Evolutionary conservation across 2,797 vertebrate genomes (phyloP).

Genomic region (Cossypha heuglini): DNA sequence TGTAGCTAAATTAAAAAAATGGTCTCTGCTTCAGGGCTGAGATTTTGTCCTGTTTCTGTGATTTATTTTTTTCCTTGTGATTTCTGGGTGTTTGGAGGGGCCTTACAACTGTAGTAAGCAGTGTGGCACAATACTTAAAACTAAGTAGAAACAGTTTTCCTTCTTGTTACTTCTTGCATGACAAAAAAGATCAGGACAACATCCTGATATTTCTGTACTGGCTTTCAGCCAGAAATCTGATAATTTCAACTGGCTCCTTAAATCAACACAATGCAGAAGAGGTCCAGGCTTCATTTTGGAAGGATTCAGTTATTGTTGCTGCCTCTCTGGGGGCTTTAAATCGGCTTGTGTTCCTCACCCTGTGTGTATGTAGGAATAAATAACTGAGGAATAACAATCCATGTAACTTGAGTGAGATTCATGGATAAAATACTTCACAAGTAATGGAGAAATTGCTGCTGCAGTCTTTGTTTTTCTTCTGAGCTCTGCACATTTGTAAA

Average conservation of each 20-base stretch:
- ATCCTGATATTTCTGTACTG: neutral
- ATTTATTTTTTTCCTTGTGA: neutral
- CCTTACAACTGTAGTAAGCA: neutral
- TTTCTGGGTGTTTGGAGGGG: neutral
- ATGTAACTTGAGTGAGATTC: neutral
- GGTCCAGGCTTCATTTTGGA: neutral
- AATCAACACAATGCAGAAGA: neutral
- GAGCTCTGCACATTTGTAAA: neutral
- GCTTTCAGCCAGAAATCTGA: neutral
- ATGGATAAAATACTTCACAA: neutral
- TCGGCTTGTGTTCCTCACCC: accelerated
- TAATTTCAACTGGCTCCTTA: neutral
- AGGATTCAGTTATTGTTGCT: neutral
- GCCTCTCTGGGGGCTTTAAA: neutral
- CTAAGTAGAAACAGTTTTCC: neutral
- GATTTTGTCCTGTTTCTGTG: neutral
- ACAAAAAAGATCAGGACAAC: neutral
- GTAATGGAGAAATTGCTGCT: neutral
- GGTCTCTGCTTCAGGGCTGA: neutral
- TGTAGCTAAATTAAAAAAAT: neutral
- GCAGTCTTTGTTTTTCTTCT: neutral
- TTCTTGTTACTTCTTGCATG: neutral
- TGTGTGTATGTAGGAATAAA: neutral
- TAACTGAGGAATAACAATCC: neutral
- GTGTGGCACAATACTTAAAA: neutral